These are phyloP conservation scores for Troilus luridus DNA, from an alignment of 2,888 invertebrate genomes.

Conservation along the genomic window DNA sequence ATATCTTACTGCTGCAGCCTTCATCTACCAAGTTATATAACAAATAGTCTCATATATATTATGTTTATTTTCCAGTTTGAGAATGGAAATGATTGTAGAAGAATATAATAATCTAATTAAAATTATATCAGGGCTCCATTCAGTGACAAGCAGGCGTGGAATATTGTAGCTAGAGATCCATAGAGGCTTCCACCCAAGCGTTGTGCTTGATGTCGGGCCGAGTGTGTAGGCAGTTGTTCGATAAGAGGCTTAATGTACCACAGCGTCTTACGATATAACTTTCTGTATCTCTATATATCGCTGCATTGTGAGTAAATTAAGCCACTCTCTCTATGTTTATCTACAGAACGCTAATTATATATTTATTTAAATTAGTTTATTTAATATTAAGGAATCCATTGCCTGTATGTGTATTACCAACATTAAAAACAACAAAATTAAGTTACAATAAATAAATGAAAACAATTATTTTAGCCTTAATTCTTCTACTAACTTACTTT, in stretches of 20 bases:
- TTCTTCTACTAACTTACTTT: too few species aligned
- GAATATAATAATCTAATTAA: background rate
- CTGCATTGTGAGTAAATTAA: background rate
- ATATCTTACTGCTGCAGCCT: too few species aligned
- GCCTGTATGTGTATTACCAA: too few species aligned
- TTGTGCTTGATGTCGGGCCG: background rate
- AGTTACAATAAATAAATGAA: too few species aligned
- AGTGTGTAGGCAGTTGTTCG: background rate
- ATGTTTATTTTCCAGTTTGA: too few species aligned
- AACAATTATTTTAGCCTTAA: too few species aligned
- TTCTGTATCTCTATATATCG: background rate
- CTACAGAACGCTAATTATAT: background rate
- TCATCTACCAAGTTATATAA: too few species aligned
- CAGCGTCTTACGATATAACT: background rate
- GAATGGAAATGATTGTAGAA: too few species aligned
- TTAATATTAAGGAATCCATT: background rate
- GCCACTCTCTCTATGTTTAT: background rate
- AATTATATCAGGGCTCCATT: background rate
- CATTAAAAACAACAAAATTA: too few species aligned
- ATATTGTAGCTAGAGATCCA: background rate
- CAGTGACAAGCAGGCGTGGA: background rate
- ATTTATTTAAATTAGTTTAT: background rate
- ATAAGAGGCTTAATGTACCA: background rate
- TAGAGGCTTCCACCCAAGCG: background rate
- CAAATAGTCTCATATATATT: too few species aligned